phyloP scores from a whole-genome alignment of 2,888 invertebrate species.

The Lordiphosa fenestrarum region DNA sequence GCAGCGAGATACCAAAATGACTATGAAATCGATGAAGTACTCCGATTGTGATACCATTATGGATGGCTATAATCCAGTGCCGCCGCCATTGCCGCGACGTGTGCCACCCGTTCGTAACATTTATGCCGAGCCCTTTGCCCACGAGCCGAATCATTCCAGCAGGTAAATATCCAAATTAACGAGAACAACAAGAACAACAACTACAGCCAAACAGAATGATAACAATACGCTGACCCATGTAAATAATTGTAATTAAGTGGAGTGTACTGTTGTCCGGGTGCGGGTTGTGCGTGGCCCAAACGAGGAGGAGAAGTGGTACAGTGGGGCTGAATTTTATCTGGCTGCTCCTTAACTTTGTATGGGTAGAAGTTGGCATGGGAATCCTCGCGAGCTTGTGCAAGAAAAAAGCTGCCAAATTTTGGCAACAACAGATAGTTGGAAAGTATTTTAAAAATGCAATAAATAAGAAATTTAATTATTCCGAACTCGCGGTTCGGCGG shows the following conservation, averaged over 20 bases:
- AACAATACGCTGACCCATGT: constrained; percentile 11
- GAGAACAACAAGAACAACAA: background rate
- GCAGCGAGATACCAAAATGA: constrained; percentile 72
- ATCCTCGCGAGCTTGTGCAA: no score
- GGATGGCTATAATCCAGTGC: constrained; percentile 81
- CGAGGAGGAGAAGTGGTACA: constrained; percentile 10
- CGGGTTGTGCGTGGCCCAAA: background rate
- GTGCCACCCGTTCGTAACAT: constrained; percentile 80
- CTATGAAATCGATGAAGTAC: constrained; percentile 81
- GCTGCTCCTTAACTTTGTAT: no score
- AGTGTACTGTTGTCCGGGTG: constrained; percentile 26
- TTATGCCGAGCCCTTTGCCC: constrained; percentile 81
- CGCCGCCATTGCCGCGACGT: constrained; percentile 80
- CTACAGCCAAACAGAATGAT: constrained; percentile 1
- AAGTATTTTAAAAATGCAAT: no score
- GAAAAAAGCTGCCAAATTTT: no score
- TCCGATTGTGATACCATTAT: constrained; percentile 81
- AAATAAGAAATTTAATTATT: no score
- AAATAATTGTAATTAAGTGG: constrained; percentile 38
- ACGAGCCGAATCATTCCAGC: constrained; percentile 80
- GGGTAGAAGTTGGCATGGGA: no score
- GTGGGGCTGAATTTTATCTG: no score
- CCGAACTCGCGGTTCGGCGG: no score
- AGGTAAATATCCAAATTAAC: constrained; percentile 72
- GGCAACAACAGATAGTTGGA: no score